Evolutionary conservation across 2,797 vertebrate genomes (phyloP), one percentile per base, ranked within the genome.

Genomic region (Aeoliscus strigatus): DNA sequence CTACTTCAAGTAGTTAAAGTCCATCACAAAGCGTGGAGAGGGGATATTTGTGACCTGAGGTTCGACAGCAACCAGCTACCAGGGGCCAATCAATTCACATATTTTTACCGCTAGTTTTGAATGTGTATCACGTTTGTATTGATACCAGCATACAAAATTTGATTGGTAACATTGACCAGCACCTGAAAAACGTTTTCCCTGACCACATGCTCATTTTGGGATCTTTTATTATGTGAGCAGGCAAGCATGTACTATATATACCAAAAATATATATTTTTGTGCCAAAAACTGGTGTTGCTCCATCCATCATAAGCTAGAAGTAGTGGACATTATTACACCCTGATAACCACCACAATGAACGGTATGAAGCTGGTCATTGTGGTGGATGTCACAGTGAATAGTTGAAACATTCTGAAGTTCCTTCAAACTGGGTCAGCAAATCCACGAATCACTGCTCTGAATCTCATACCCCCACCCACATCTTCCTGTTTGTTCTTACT

Each of bases 321-420:
- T 35, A 43, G 31, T 40, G 27, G 34, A 30, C 25, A 36, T 51
- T 47, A 57, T 52, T 56, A 31, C 51, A n/a, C 35, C 16, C 44
- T 50, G 47, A 52, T 46, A 74, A 37, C 31, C 14, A 14, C 2
- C 44, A 43, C 36, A 9, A 17, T 38, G 53, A 44, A 47, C 57
- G 36, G 44, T 58, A 42, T 58, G 29, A 37, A 71, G 47, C 53
- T 40, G 56, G 54, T 73, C 65, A 63, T 61, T 57, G 31, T 49
- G 66, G 60, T 64, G 56, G 56, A 63, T 73, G 65, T 73, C 61
- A 72, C 50, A 45, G 58, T 59, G 66, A 74, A 72, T 66, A 62
- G 59, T 55, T 56, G 46, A 70, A 73, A 72, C 50, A 29, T 48
- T 45, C 60, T 65, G 51, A 76, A 74, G 64, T 63, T 75, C 45